These are phyloP conservation scores for Coenobita brevimanus DNA, from an alignment of 1,140 invertebrate genomes.

Conservation along the genomic window DNA sequence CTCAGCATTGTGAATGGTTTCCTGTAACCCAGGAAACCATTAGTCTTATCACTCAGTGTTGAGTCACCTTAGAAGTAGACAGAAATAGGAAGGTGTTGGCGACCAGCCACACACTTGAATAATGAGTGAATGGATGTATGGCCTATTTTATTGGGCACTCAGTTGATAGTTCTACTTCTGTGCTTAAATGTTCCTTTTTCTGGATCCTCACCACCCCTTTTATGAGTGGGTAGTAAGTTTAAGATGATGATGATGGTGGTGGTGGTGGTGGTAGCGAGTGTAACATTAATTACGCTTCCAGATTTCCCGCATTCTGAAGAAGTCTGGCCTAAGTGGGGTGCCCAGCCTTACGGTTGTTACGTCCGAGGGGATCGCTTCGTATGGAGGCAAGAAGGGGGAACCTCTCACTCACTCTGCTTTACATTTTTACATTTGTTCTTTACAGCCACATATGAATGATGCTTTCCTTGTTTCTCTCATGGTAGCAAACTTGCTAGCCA, in stretches of 20 bases:
- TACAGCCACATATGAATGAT: slow-evolving; percentile 60
- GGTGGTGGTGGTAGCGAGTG: neutral
- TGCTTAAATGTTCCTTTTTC: neutral
- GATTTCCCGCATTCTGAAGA: slow-evolving; percentile 44
- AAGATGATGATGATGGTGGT: neutral
- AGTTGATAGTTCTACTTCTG: no score
- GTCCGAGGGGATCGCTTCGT: slow-evolving; percentile 42
- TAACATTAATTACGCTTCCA: neutral
- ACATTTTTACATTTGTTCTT: slow-evolving; percentile 46
- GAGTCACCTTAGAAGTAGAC: no score
- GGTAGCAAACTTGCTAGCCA: slow-evolving; percentile 44
- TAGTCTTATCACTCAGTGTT: no score
- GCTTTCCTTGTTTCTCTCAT: slow-evolving; percentile 49
- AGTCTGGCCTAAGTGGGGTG: slow-evolving; percentile 42
- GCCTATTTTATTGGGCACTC: no score
- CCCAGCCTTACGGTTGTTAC: slow-evolving; percentile 44
- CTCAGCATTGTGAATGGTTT: no score
- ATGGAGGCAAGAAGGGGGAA: slow-evolving; percentile 43
- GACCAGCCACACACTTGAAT: no score
- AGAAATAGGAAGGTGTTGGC: no score
- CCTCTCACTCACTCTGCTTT: slow-evolving; percentile 30
- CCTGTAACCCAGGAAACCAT: no score
- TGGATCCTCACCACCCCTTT: no score
- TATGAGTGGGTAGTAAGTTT: neutral
- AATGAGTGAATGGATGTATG: no score